phyloP scores from a whole-genome alignment of 2,113 vertebrate species.

The Ceyx melanurus region DNA sequence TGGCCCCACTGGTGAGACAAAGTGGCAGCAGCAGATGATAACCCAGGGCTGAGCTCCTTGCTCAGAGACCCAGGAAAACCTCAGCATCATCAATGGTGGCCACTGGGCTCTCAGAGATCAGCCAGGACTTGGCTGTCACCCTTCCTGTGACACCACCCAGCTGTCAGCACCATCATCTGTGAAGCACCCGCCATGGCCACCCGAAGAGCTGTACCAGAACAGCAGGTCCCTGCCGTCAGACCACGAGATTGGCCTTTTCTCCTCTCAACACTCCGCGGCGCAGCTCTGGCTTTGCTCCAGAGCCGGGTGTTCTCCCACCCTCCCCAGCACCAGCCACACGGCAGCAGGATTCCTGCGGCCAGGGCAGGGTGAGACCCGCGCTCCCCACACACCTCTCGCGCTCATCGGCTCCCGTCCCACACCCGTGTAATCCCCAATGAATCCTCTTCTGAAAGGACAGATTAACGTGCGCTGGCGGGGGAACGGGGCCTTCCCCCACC shows the following conservation, averaged over 20 bases:
- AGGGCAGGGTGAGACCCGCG: neutral
- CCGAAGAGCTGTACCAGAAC: neutral
- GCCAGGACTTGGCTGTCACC: neutral
- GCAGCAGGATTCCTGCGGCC: neutral
- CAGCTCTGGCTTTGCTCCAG: neutral
- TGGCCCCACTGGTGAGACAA: rapidly evolving
- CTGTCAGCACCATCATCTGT: neutral
- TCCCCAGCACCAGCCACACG: neutral
- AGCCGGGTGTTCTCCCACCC: rapidly evolving
- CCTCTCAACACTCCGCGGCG: rapidly evolving
- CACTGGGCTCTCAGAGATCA: rapidly evolving
- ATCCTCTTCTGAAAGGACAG: neutral
- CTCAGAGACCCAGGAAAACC: neutral
- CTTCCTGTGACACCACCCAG: rapidly evolving
- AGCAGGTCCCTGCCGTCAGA: rapidly evolving
- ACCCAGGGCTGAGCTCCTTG: rapidly evolving
- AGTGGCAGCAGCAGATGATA: neutral
- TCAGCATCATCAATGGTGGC: rapidly evolving
- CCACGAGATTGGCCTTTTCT: rapidly evolving
- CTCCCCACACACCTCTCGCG: neutral
- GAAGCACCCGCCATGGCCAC: neutral
- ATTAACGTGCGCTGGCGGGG: neutral
- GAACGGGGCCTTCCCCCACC: neutral
- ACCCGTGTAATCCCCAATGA: neutral
- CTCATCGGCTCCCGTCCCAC: neutral